Evolutionary conservation across 2,888 invertebrate species (phyloP), one percentile per base, ranked within the genome.

Genomic region (Trissolcus brochymenae): DNA sequence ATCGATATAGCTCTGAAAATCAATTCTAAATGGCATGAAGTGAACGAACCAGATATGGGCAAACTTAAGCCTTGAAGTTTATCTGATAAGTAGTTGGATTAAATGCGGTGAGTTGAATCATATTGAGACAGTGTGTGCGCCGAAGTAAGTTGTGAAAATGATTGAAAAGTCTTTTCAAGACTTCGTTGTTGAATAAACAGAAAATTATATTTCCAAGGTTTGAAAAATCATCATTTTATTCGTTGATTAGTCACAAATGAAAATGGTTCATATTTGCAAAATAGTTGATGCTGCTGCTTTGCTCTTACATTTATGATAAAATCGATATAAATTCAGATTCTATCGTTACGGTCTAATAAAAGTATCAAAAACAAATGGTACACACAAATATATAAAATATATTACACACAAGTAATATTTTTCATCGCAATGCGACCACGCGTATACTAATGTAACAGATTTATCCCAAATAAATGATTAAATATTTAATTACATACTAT

Each of bases 1-100:
- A 76, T 87, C 4, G 80, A 83, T 11, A 83, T 84, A 61, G 84
- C 85, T 50, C 59, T 68, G 29, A 79, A 70, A 43, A 35, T 85
- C 29, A 82, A 82, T 53, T 64, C 81, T 21, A 85, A 83, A 61
- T 85, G 84, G 85, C 76, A 71, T 14, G 62, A 21, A n/a, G 46
- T 29, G 29, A 29, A 29, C 29, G 29, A 29, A 6, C 29, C 7
- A 29, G 29, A 29, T 29, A 29, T 29, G 29, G 29, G 7, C 21
- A 53, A 25, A 25, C 25, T 16, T 49, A 29, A 29, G 29, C 9
- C 29, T 29, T 29, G 29, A 29, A 29, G 7, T 29, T 29, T 29
- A 29, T 29, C 29, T 29, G 29, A 29, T 29, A 29, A 29, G 9
- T 29, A 29, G 9, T 29, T 21, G 21, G 21, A 21, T 21, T 21